Base-by-base conservation (phyloP, 2,888 invertebrate species). In the Spialia ferax region DNA sequence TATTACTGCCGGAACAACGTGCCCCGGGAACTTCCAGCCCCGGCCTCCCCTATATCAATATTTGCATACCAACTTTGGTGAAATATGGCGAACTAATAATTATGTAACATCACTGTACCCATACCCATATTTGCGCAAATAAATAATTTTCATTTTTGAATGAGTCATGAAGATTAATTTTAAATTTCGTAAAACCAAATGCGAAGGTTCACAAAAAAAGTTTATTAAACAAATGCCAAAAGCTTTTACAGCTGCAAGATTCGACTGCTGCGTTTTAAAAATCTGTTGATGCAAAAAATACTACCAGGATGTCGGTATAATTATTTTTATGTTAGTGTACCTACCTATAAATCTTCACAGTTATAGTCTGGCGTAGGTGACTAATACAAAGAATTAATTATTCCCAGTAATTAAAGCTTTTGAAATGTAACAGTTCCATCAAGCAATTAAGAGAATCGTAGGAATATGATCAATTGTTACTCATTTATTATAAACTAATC, bases 341-440 rank as follows among this genome's bases (percentile, higher is more conserved):
- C n/a, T n/a, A n/a, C n/a, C n/a, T n/a, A 45, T 45, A 45, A 45
- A 45, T 45, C 18, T 15, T 18, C 18, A 45, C 45, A 45, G 6
- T 45, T 15, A 8, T 45, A 15, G 18, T 45, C 18, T 18, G 7
- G 5, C 45, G 8, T 11, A 45, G 5, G 15, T 45, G 45, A 45
- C 45, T 45, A 45, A 45, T 45, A 8, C 7, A 8, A 45, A 15
- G 45, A 45, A 45, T 45, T 15, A 15, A 45, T 57, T 38, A 57
- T 11, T 13, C 18, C 15, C 18, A 42, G 42, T 57, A 57, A 23
- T 61, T 48, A 61, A 50, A 52, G 63, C 63, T 18, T 63, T 42
- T 52, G 54, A 63, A 54, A n/a, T 22, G 54, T 63, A 52, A 50
- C 54, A 11, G 54, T 54, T 63, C 23, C 42, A 55, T 10, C 42